These are phyloP conservation scores for Stichopus chloronotus DNA, from an alignment of 35 echinoderm and acorn worm genomes.

Conservation along the genomic window DNA sequence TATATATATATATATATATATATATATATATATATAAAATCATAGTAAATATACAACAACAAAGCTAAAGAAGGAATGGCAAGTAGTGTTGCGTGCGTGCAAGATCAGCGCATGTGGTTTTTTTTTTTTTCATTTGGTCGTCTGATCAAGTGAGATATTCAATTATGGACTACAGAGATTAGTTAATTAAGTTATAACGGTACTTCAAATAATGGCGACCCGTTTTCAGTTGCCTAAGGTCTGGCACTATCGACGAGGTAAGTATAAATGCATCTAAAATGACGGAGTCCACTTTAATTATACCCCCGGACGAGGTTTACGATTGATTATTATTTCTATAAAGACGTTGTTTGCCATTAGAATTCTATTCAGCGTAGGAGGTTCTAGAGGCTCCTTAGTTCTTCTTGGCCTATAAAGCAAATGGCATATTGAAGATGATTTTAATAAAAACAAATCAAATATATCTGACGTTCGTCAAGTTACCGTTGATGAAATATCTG, in stretches of 20 bases:
- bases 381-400: too few species aligned
- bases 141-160: background rate
- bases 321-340: background rate
- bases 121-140: background rate
- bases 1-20: too few species aligned
- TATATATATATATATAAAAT: too few species aligned
- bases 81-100: background rate
- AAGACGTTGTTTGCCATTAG: too few species aligned
- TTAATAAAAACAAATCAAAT: too few species aligned
- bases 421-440: too few species aligned
- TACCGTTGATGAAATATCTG: too few species aligned
- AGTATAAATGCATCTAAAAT: background rate
- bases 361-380: too few species aligned
- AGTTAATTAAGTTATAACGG: conserved; percentile 35
- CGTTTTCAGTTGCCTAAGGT: conserved; percentile 16
- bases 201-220: conserved; percentile 35
- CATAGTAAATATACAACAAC: too few species aligned
- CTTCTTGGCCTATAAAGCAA: too few species aligned
- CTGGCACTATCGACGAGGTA: background rate
- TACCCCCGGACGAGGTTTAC: background rate
- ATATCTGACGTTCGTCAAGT: too few species aligned
- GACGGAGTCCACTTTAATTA: conserved; percentile 20
- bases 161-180: conserved; percentile 19
- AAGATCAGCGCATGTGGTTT: background rate
- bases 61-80: background rate